Conservation (phyloP, 2,888 invertebrate species). For the Rhorus exstirpatorius region DNA sequence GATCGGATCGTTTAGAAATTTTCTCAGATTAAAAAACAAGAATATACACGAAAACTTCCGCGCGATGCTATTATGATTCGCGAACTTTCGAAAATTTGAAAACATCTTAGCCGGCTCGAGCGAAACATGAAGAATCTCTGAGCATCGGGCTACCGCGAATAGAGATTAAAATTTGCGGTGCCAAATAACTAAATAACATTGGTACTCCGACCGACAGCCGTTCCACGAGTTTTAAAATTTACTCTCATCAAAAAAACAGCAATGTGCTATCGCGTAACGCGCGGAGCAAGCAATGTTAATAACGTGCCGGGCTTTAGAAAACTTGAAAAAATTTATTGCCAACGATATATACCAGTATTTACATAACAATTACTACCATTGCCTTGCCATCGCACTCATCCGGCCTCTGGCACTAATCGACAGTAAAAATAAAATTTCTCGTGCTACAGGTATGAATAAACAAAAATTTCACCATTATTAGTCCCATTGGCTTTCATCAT, state of each 20-base stretch:
- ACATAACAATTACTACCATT: neutral
- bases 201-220: neutral
- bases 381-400: neutral
- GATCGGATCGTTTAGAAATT: neutral
- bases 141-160: too few species aligned
- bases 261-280: too few species aligned
- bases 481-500: slow-evolving; percentile 86
- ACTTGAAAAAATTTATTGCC: too few species aligned
- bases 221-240: too few species aligned
- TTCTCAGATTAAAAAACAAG: neutral
- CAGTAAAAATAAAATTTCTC: neutral
- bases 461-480: slow-evolving; percentile 84
- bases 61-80: neutral
- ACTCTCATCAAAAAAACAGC: neutral
- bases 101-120: neutral
- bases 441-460: neutral
- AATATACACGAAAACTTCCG: neutral
- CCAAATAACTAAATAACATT: neutral
- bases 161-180: too few species aligned
- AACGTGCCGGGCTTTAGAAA: too few species aligned
- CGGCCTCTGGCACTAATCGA: too few species aligned
- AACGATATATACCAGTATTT: too few species aligned
- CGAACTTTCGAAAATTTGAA: neutral
- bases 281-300: too few species aligned
- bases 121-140: too few species aligned